Conservation (phyloP, 2,888 invertebrate species). For the Ornithoptera priamus region DNA sequence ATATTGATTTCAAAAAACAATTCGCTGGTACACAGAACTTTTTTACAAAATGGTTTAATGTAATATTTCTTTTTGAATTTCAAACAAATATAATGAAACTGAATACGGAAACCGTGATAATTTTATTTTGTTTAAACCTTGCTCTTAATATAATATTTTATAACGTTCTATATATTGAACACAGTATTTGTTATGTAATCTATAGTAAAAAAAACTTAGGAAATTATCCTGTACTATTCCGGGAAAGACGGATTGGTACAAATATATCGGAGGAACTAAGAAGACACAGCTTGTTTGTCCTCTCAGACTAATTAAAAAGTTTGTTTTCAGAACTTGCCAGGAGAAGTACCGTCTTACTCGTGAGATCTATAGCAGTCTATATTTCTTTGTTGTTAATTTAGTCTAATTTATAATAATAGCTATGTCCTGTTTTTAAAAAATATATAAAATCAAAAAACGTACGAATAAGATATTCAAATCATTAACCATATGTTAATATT, state of each 20-base stretch:
- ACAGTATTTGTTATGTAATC: slow-evolving; percentile 41
- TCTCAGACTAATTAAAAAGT: slow-evolving; percentile 79
- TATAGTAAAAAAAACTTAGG: slow-evolving; percentile 19
- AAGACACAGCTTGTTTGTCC: slow-evolving; percentile 76
- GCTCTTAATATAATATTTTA: neutral
- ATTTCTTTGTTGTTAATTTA: slow-evolving; percentile 63
- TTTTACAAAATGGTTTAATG: too few relatives aligned
- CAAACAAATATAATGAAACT: too few relatives aligned
- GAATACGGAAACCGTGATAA: too few relatives aligned
- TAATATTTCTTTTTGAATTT: too few relatives aligned
- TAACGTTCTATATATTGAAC: neutral
- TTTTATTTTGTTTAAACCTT: neutral
- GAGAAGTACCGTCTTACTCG: slow-evolving; percentile 60
- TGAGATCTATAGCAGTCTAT: slow-evolving; percentile 47
- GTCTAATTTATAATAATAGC: slow-evolving; percentile 22
- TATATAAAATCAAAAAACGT: too few relatives aligned
- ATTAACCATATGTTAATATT: too few relatives aligned
- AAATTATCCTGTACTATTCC: slow-evolving; percentile 47
- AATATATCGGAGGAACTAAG: slow-evolving; percentile 62
- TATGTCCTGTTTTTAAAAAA: slow-evolving; percentile 24
- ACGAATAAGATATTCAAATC: too few relatives aligned
- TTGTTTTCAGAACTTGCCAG: slow-evolving; percentile 67
- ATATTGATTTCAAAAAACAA: too few relatives aligned
- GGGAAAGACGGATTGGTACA: slow-evolving; percentile 51
- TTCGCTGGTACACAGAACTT: too few relatives aligned